Conservation (phyloP, 2,888 invertebrate species). For the Pemphredon lugubris region DNA sequence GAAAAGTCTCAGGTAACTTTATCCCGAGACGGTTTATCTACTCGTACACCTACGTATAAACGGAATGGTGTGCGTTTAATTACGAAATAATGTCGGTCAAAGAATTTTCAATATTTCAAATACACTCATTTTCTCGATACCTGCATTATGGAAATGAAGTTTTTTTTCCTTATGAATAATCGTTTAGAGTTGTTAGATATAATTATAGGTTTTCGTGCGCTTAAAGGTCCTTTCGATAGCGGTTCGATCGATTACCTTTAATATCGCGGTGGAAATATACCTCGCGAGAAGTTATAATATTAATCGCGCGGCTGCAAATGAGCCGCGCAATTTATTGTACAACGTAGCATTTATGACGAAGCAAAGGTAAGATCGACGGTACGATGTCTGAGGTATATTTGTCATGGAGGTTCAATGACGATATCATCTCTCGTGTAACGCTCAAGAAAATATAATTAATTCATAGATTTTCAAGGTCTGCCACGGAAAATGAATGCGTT, state of each 20-base stretch:
- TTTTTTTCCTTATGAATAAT: not conserved
- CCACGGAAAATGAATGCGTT: constrained; percentile 44
- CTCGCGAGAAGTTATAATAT: constrained; percentile 26
- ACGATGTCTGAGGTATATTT: constrained; percentile 35
- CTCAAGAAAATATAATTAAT: constrained; percentile 47
- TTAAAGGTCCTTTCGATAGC: not conserved
- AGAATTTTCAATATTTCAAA: too few relatives aligned
- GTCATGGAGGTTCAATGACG: constrained; percentile 33
- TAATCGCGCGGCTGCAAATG: constrained; percentile 41
- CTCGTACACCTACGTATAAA: too few relatives aligned
- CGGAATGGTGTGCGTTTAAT: too few relatives aligned
- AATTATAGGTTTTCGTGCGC: constrained; percentile 8
- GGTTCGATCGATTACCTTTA: not conserved
- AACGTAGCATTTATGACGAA: constrained; percentile 23
- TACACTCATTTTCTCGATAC: too few relatives aligned
- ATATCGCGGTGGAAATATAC: not conserved
- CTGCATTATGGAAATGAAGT: not conserved
- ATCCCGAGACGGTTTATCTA: too few relatives aligned
- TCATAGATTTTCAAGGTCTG: constrained; percentile 55
- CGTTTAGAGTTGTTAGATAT: not conserved
- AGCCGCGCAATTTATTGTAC: constrained; percentile 34
- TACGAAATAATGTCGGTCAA: too few relatives aligned
- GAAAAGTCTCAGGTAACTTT: too few relatives aligned
- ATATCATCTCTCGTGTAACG: constrained; percentile 29
- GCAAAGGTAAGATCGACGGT: constrained; percentile 26